phyloP scores from a whole-genome alignment of 2,113 vertebrate species.

The Apteryx owenii region DNA sequence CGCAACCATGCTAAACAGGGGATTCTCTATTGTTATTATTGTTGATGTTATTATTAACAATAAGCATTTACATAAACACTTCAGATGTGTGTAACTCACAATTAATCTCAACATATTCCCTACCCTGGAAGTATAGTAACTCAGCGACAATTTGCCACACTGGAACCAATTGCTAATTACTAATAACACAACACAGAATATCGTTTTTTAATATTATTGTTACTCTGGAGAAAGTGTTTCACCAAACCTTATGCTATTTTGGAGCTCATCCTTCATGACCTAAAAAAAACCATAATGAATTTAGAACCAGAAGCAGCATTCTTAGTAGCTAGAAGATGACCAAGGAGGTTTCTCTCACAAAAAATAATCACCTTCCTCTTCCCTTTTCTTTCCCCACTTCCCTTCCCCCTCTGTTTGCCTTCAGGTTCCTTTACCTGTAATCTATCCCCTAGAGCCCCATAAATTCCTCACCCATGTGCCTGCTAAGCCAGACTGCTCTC shows the following conservation, averaged over 20 bases:
- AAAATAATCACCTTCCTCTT: not conserved
- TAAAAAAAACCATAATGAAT: not conserved
- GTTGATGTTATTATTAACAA: slow-evolving; percentile 61
- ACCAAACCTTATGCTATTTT: not conserved
- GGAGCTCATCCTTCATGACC: not conserved
- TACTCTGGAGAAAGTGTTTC: not conserved
- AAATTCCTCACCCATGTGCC: not conserved
- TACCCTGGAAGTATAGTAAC: not conserved
- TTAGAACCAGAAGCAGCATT: not conserved
- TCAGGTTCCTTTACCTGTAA: not conserved
- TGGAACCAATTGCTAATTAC: slow-evolving; percentile 12
- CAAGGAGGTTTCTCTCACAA: not conserved
- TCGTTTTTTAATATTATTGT: slow-evolving; percentile 1
- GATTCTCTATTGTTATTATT: slow-evolving; percentile 50
- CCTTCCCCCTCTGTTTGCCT: not conserved
- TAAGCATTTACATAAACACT: slow-evolving; percentile 56
- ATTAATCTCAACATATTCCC: not conserved
- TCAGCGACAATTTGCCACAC: not conserved
- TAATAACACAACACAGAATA: not conserved
- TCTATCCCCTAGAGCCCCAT: not conserved
- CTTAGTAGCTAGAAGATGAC: not conserved
- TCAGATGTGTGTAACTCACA: not conserved
- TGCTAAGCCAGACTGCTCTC: not conserved
- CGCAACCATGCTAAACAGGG: not conserved
- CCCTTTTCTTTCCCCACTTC: not conserved